Evolutionary conservation across 2,113 vertebrate genomes (phyloP), one percentile per base, ranked within the genome.

Genomic region (Phalacrocorax aristotelis): DNA sequence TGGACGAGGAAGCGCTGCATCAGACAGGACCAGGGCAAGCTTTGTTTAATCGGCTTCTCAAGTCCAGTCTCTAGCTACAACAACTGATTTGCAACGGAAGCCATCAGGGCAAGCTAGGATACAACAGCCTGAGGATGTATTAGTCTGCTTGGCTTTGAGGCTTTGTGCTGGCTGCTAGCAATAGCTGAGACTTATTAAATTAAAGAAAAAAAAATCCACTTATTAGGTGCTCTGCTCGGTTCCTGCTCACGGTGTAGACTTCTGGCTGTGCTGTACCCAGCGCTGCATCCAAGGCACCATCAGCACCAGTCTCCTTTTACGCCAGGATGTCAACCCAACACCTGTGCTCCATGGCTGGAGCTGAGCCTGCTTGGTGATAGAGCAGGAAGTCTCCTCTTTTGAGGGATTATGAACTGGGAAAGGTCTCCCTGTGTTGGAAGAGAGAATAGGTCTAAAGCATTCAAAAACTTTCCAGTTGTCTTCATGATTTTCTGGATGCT

Each of bases 21-120:
- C 81, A 82, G 84, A 11, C 66, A 71, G 93, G 89, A 94, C 78
- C 82, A 88, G 81, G 54, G 87, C 52, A 3, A 70, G 93, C 94
- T 95, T 93, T 94, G 87, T 93, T 94, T 97, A 95, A 96, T 95
- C 94, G 25, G 89, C 70, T 66, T 97, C 95, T 95, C 60, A 15
- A 79, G 87, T 85, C 94, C 55, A 9, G 62, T 90, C 82, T 95
- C 87, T 60, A 66, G 91, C 91, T 64, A 90, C 11, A 3, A 65
- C 89, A 87, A 44, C 89, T 83, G 96, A 95, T 96, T 95, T 86
- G 89, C 87, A 96, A 80, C 21, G 25, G 95, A 90, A 95, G 81
- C 95, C 15, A 6, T 46, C 83, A 49, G 93, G 81, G 90, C 89
- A 71, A 79, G 82, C 95, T 88, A 6, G 82, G 89, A 64, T 93